Percentiles rank a stretch among this genome's conserved stretches.
Conservation (phyloP, 2,113 vertebrate species). For the Notechis scutatus region DNA sequence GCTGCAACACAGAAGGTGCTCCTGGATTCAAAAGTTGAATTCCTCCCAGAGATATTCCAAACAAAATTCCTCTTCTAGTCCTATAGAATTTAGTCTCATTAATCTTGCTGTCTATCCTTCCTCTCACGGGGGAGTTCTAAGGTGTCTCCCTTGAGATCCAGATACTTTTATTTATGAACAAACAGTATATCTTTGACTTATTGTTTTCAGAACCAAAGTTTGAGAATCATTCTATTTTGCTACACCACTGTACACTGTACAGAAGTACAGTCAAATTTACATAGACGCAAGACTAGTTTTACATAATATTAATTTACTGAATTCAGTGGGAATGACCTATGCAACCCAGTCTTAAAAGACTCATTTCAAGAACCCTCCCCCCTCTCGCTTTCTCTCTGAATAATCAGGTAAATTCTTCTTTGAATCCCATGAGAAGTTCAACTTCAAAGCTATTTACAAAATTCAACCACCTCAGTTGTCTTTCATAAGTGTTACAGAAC, state of each 20-base stretch:
- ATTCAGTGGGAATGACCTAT: neutral
- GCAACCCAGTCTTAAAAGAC: neutral
- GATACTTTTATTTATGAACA: neutral
- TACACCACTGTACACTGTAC: neutral
- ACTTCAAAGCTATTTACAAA: neutral
- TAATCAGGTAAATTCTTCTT: neutral
- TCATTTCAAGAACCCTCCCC: neutral
- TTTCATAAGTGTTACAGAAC: neutral
- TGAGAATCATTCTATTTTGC: neutral
- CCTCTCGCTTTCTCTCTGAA: neutral
- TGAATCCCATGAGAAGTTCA: neutral
- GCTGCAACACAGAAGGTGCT: neutral
- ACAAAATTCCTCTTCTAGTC: neutral
- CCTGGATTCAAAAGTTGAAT: neutral
- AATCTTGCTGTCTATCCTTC: neutral
- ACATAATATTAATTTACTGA: neutral
- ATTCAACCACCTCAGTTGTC: neutral
- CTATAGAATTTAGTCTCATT: neutral
- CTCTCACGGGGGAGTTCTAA: neutral
- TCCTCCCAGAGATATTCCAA: neutral
- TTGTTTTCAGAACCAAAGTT: neutral
- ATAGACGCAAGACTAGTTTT: neutral
- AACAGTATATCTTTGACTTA: neutral
- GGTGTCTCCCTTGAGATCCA: neutral
- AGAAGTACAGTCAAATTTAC: neutral